Conservation (phyloP, 2,113 vertebrate genomes). For the Condylura cristata region DNA sequence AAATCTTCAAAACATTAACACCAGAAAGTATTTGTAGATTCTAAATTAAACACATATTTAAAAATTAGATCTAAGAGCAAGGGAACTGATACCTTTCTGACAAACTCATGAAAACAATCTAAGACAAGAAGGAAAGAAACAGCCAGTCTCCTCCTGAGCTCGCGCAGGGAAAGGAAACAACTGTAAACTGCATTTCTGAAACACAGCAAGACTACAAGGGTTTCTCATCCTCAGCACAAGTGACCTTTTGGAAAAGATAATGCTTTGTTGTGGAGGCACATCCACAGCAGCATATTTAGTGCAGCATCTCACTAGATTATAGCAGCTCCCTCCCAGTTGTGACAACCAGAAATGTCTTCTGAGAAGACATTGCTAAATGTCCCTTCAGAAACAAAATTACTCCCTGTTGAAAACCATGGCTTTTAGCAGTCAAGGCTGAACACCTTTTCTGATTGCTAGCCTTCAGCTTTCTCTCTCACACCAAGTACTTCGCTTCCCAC, state of each 20-base stretch:
- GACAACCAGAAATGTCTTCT: neutral
- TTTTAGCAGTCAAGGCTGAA: neutral
- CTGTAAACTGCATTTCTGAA: neutral
- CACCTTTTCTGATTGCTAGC: neutral
- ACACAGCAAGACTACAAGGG: neutral
- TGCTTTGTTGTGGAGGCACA: neutral
- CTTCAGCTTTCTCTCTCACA: neutral
- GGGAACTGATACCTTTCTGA: neutral
- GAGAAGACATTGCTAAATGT: neutral
- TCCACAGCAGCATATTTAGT: neutral
- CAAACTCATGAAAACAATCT: neutral
- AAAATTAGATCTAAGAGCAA: neutral
- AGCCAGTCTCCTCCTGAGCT: neutral
- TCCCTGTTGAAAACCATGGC: neutral
- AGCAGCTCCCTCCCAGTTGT: neutral
- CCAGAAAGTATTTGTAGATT: neutral
- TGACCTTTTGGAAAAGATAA: neutral
- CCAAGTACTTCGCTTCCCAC: neutral
- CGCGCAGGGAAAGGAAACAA: neutral
- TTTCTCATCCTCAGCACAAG: neutral
- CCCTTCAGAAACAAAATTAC: neutral
- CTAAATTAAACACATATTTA: conserved; percentile 8
- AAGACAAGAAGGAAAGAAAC: neutral
- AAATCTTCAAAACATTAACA: neutral
- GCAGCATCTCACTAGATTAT: neutral